Conservation (phyloP, 2,797 vertebrate genomes). For the Coranthus polyacanthus region DNA sequence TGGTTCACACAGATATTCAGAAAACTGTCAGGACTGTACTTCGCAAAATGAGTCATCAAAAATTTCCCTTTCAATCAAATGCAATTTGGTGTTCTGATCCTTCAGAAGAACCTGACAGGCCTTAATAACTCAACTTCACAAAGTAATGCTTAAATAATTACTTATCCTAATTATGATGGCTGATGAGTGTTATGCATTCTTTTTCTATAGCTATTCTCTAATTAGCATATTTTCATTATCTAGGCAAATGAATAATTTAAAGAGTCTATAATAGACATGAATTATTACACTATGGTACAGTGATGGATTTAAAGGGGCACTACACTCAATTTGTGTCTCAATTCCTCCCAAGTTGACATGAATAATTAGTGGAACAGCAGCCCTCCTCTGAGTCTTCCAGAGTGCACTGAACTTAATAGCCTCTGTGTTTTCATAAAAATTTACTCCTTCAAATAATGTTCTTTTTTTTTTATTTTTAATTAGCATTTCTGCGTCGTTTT, state of each 20-base stretch:
- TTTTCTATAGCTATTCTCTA: constrained; percentile 87
- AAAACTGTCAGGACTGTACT: constrained; percentile 43
- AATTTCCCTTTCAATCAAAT: constrained; percentile 68
- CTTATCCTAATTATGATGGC: constrained; percentile 89
- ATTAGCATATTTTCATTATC: constrained; percentile 96
- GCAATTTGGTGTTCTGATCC: constrained; percentile 59
- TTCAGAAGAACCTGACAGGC: constrained; percentile 64
- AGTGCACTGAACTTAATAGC: constrained; percentile 35
- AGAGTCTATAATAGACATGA: constrained; percentile 84
- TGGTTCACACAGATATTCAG: constrained; percentile 36
- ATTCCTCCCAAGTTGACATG: constrained; percentile 80
- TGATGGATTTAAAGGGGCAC: constrained; percentile 86
- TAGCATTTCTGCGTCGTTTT: neutral
- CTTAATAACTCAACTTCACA: constrained; percentile 88
- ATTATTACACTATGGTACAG: constrained; percentile 82
- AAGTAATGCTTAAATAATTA: constrained; percentile 91
- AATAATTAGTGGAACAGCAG: constrained; percentile 78
- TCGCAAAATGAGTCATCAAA: constrained; percentile 71
- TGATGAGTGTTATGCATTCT: constrained; percentile 88
- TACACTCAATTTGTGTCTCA: constrained; percentile 83
- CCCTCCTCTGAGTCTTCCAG: constrained; percentile 25
- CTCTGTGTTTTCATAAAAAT: constrained; percentile 23
- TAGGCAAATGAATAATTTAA: constrained; percentile 91
- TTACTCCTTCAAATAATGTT: neutral
- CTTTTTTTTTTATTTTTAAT: neutral